These are phyloP conservation scores for Acleris sparsana DNA, from an alignment of 2,888 invertebrate species.

Conservation along the genomic window DNA sequence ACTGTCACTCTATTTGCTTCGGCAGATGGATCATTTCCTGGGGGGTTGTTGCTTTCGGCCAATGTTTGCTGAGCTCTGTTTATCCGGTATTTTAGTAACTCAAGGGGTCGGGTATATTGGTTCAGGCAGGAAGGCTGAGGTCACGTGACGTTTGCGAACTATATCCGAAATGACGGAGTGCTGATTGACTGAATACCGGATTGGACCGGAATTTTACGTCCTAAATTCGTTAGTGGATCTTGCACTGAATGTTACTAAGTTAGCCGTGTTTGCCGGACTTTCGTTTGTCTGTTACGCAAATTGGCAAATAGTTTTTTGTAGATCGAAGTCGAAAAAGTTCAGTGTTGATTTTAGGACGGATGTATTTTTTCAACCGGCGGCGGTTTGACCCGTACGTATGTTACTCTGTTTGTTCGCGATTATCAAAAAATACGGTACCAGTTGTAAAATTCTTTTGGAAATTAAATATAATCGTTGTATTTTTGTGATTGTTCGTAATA, in stretches of 20 bases:
- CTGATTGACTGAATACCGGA: constrained; percentile 32
- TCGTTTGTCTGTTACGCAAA: no score
- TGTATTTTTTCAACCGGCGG: no score
- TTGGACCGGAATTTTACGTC: constrained; percentile 16
- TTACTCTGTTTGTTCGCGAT: no score
- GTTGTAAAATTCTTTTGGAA: no score
- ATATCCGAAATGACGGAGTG: constrained; percentile 50
- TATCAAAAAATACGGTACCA: no score
- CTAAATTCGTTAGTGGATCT: constrained; percentile 1
- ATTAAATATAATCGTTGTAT: no score
- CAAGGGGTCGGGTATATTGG: constrained; percentile 47
- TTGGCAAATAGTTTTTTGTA: no score
- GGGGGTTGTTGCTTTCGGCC: constrained; percentile 46
- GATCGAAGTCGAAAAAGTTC: no score
- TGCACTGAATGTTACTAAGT: not conserved
- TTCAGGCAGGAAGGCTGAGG: constrained; percentile 65
- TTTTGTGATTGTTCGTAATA: no score
- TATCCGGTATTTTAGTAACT: constrained; percentile 41
- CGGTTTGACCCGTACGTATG: no score
- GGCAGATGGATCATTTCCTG: constrained; percentile 66
- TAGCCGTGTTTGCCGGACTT: no score
- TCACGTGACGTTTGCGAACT: constrained; percentile 61
- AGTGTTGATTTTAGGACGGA: no score
- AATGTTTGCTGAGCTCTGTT: constrained; percentile 39
- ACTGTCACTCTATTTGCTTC: constrained; percentile 67